Evolutionary conservation across 2,888 invertebrate species (phyloP), one percentile per base, ranked within the genome.

Genomic region (Sympetrum striolatum): DNA sequence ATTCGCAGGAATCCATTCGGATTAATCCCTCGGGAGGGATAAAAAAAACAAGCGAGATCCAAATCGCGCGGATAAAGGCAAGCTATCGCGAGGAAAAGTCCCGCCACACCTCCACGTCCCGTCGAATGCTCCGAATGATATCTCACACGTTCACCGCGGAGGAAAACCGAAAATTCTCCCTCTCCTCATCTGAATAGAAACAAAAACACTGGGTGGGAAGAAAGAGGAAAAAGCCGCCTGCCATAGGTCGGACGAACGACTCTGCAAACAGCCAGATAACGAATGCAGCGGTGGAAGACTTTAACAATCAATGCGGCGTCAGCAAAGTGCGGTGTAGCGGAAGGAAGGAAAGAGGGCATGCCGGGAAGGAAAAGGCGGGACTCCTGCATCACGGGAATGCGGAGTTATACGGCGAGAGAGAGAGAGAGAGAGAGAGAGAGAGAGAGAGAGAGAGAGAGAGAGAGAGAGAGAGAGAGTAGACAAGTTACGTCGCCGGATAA

Each of bases 271-370:
- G 35, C 14, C 6, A 58, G 86, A 37, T 58, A 60, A n/a, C 60
- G 60, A 86, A 25, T 35, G 39, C 60, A 64, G 60, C 37, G 64
- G 60, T n/a, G 86, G 37, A 64, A 86, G 64, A 60, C 64, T 86
- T 86, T 64, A 58, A 86, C 60, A 86, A 86, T 86, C 86, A 64
- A 60, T 60, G 86, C 35, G 60, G 37, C 58, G 60, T 60, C 86
- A 37, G 35, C 64, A 86, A 64, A 86, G 86, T 37, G 86, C 64
- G 35, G 60, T 37, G 60, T 37, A 22, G n/a, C 64, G 86, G 86
- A 86, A 80, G 60, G 86, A 64, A 60, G 60, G 37, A n/a, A 60
- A 18, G 25, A 8, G 35, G 31, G 58, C 53, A 53, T 53, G 53
- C 15, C 53, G 53, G 53, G 18, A 53, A 53, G 53, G 53, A 53